Base-by-base conservation (phyloP, 2,888 invertebrate genomes). In the Brassicogethes aeneus region DNA sequence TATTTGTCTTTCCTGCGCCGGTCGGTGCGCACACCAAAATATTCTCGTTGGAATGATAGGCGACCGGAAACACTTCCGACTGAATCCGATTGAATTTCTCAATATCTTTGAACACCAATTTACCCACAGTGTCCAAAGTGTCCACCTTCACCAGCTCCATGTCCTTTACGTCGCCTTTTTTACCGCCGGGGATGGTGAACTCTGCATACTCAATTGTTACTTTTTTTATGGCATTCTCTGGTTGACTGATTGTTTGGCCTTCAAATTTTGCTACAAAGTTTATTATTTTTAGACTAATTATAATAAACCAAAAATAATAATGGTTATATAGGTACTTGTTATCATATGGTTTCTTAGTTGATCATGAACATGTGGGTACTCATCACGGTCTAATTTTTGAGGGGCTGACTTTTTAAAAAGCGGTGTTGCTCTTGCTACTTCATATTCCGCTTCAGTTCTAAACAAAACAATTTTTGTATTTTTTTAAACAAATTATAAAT, bases 1-100 rank as follows among this genome's bases (percentile, higher is more conserved):
- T 91, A 64, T 99, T 99, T 0, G 99, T 99, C 71, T 99, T 99
- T 16, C 99, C 99, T 0, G 97, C 96, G 2, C 99, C 99, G 0
- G 99, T 99, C 0, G 99, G 99, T 0, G 99, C 99, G 68, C 97
- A 97, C 41, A 99, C 92, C 38, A 99, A 69, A 56, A 99, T 74
- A 68, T 99, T 99, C 64, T 99, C 94, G 62, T 96, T 95, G 2
- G 90, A 91, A 56, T 88, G 82, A 70, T 97, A 99, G 0, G 99
- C 99, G 0, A 91, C 82, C 44, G 91, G 83, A 66, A 85, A 99
- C 0, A 99, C 97, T 34, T 96, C 85, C 0, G 92, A 90, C 65
- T 99, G 99, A 53, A 99, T 96, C 40, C 86, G 75, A 69, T 99
- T 99, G 23, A 99, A 72, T 38, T 79, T 74, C 60, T 86, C 82